A percentile compares a stretch with the other conserved stretches of the same genome.
Evolutionary conservation across 1,140 invertebrate genomes (phyloP).

Genomic region (Nixonia krombeini): DNA sequence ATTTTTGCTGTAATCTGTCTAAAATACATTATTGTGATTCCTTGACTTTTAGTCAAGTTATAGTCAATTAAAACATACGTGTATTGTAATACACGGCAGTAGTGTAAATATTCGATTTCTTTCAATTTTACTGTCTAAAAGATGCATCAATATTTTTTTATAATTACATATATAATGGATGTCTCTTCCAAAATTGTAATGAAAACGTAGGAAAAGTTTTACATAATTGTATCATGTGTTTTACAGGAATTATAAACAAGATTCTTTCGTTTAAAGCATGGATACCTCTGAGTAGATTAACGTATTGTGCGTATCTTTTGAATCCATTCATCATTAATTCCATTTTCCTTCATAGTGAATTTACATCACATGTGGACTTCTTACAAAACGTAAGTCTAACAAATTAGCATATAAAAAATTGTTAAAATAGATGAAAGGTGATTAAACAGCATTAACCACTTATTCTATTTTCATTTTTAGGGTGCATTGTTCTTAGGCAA

Average conservation of each 20-base stretch:
- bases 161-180: no score
- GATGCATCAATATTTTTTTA: neutral
- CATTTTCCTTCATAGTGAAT: constrained; percentile 48
- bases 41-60: no score
- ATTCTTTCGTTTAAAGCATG: constrained; percentile 66
- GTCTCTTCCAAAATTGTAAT: neutral
- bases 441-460: no score
- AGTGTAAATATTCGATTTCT: no score
- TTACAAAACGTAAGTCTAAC: constrained; percentile 55
- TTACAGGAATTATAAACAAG: constrained; percentile 63
- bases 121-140: no score
- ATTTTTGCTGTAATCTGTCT: no score
- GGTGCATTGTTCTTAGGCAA: constrained; percentile 40
- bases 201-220: constrained; percentile 1
- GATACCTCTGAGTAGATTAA: constrained; percentile 70
- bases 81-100: no score
- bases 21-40: no score
- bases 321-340: constrained; percentile 69
- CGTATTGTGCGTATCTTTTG: constrained; percentile 71
- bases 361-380: constrained; percentile 50
- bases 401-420: neutral
- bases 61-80: no score
- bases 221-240: no score
- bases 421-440: no score
- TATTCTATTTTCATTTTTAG: constrained; percentile 43